Percentiles rank a stretch among this genome's conserved stretches.
phyloP scores from a whole-genome alignment of 2,113 vertebrate species.

The Tenebrosternarchus preto region DNA sequence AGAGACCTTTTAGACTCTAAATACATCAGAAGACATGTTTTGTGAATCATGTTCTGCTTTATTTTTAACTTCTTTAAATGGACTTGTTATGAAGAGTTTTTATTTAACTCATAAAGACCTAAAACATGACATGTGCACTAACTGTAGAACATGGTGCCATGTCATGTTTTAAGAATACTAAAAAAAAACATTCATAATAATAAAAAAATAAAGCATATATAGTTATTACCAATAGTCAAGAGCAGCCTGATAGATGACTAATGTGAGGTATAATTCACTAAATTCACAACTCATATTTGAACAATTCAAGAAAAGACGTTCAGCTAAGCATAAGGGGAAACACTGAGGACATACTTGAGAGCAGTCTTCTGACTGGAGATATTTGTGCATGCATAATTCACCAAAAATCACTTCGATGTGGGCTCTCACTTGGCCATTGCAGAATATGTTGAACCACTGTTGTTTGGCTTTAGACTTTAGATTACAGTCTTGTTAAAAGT shows the following conservation, averaged over 20 bases:
- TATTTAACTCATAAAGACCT: conserved; percentile 31
- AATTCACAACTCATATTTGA: conserved; percentile 13
- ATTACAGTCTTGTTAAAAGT: no score
- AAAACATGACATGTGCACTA: conserved; percentile 28
- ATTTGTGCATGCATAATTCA: neutral
- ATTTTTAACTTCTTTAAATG: neutral
- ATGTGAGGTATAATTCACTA: neutral
- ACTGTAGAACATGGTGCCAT: conserved; percentile 46
- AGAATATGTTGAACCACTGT: no score
- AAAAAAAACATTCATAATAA: neutral
- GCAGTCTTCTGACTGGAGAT: neutral
- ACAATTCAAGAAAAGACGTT: neutral
- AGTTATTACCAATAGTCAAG: neutral
- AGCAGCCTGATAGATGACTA: conserved; percentile 1
- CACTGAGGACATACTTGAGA: neutral
- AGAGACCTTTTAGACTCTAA: neutral
- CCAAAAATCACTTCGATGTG: no score
- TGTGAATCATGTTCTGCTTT: neutral
- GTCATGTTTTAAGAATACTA: neutral
- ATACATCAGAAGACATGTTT: neutral
- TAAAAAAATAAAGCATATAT: conserved; percentile 17
- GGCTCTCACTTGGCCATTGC: no score
- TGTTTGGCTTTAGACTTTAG: no score
- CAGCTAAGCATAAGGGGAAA: neutral
- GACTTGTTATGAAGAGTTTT: conserved; percentile 14